Percentiles rank a stretch among this genome's conserved stretches.
These are phyloP conservation scores for Halocynthia aurantium DNA, from an alignment of 23 tunicate genomes.

Conservation along the genomic window DNA sequence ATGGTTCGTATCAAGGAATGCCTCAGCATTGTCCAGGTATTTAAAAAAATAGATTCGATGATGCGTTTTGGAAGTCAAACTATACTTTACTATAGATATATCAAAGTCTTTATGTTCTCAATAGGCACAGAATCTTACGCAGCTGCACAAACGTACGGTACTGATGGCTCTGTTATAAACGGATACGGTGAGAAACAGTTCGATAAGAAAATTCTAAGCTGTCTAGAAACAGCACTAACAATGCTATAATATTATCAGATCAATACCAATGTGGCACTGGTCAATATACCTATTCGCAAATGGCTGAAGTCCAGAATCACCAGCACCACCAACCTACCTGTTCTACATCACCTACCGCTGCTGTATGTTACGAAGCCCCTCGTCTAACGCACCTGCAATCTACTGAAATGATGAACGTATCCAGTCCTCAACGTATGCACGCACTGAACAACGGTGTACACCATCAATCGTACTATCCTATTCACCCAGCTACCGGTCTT, in stretches of 20 bases:
- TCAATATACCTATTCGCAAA: background rate
- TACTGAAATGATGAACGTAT: background rate
- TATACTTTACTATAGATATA: no score
- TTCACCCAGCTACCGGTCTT: background rate
- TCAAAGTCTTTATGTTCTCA: background rate
- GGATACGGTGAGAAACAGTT: background rate
- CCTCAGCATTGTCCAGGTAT: constrained; percentile 18
- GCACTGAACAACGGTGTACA: background rate
- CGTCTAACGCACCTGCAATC: constrained; percentile 4
- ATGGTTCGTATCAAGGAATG: background rate
- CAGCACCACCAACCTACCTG: background rate
- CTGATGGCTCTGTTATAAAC: background rate
- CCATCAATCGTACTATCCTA: background rate
- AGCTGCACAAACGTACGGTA: background rate
- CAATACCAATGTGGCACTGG: background rate
- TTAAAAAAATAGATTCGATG: background rate
- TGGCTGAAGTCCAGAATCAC: background rate
- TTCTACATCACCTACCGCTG: background rate
- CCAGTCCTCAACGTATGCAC: constrained; percentile 1
- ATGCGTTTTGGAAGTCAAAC: no score
- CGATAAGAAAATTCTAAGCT: background rate
- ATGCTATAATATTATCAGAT: background rate
- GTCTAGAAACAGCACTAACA: background rate
- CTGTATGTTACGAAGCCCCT: background rate
- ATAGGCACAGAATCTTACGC: background rate